Evolutionary conservation across 92 coral and sea anemone species (phyloP), one percentile per base, ranked within the genome.

Genomic region (Virgularia gustaviana): DNA sequence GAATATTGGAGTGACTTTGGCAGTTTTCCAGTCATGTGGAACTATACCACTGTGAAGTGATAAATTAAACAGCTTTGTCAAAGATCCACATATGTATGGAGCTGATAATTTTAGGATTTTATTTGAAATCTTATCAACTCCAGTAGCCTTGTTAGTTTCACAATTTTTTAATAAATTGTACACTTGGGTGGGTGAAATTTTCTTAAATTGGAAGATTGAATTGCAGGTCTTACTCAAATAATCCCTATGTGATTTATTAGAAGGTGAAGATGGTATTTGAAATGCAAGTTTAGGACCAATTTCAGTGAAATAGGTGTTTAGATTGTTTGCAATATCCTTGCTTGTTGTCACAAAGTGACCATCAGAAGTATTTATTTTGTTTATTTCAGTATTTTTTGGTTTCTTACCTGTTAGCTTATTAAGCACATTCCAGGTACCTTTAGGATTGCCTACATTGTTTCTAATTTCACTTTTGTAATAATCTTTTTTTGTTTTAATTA

Each of bases 221-320:
- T 77, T 38, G n/a, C n/a, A n/a, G 9, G 73, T 29, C 66, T 65
- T 65, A 31, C 28, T 65, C n/a, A 77, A 20, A 35, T 77, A 77
- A 66, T 68, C 72, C 51, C 10, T 29, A 65, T 49, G 55, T 38
- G 28, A 63, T 67, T 33, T 65, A 22, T 35, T 58, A 49, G 44
- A 52, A 28, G 60, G n/a, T 0, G 81, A 45, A 36, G 75, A 22
- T 30, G 76, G 81, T 35, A 65, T 64, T 55, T 56, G 16, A 53
- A 76, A 81, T 31, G 85, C 85, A 39, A 75, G 42, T 12, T 18
- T 72, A 19, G 76, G 74, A 33, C 85, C 85, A 74, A 61, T 75
- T 51, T 80, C 81, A 51, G 75, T 44, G 41, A 80, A 80, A 80
- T 80, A 81, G 28, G 33, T 47, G 39, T 80, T 78, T 1, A 78